These are phyloP conservation scores for Eulemur macaco DNA, from an alignment of 2,113 vertebrate genomes.

Conservation along the genomic window DNA sequence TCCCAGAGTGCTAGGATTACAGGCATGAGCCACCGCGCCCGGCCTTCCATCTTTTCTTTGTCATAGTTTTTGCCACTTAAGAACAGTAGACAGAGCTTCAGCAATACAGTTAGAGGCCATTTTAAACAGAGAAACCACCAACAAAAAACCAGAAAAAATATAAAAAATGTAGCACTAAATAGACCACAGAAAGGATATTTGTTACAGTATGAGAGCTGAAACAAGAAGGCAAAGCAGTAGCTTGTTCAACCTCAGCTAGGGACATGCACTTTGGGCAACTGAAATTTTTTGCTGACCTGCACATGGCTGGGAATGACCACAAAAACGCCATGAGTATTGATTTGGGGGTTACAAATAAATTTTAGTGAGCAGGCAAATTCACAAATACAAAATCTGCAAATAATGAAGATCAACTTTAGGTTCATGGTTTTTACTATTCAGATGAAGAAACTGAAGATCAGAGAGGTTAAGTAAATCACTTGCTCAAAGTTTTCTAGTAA, in stretches of 20 bases:
- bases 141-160: not conserved
- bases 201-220: not conserved
- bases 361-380: not conserved
- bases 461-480: not conserved
- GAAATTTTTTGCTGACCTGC: not conserved
- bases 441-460: not conserved
- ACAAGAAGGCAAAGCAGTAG: not conserved
- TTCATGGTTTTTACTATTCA: not conserved
- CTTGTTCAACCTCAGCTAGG: not conserved
- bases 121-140: slow-evolving; percentile 1
- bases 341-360: not conserved
- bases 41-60: not conserved
- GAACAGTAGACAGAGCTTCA: not conserved
- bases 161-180: not conserved
- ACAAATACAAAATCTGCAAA: not conserved
- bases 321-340: not conserved
- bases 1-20: no score
- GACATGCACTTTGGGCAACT: not conserved
- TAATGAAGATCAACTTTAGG: not conserved
- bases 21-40: no score
- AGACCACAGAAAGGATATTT: not conserved
- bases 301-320: not conserved
- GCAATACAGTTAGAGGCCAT: not conserved
- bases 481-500: not conserved
- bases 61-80: not conserved